A percentile compares a stretch with the other conserved stretches of the same genome.
Conservation (phyloP, 2,113 vertebrate genomes). For the Petaurus breviceps region DNA sequence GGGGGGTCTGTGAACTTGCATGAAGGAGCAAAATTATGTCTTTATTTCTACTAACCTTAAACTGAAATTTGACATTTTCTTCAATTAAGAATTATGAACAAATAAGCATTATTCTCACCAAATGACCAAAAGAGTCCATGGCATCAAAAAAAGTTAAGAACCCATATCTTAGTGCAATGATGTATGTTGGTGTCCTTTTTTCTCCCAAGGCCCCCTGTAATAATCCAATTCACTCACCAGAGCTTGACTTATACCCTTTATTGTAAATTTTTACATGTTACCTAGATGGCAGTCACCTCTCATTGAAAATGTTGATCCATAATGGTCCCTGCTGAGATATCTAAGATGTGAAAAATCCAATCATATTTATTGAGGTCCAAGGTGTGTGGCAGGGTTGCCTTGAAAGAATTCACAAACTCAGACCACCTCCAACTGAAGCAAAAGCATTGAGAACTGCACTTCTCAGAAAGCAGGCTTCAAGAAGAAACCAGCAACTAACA, state of each 20-base stretch:
- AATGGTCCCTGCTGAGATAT: not conserved
- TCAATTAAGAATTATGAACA: not conserved
- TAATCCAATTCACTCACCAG: not conserved
- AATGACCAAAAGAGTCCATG: not conserved
- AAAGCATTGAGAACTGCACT: no score
- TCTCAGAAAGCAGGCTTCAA: no score
- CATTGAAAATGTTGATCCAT: not conserved
- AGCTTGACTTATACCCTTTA: not conserved
- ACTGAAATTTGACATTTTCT: not conserved
- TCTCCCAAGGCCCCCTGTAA: not conserved
- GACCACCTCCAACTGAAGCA: no score
- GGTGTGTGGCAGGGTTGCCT: no score
- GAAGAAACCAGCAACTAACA: no score
- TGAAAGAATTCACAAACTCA: no score
- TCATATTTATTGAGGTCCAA: no score
- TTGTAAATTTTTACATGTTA: not conserved
- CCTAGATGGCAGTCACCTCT: not conserved
- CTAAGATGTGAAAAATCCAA: not conserved
- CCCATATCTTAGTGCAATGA: not conserved
- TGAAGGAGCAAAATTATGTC: not conserved
- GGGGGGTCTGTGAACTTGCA: not conserved
- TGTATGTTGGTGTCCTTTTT: not conserved
- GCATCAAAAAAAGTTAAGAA: not conserved
- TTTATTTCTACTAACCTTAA: not conserved
- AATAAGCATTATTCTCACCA: not conserved